Evolutionary conservation across 2,797 vertebrate species (phyloP).

Genomic region (Ispidina lecontei): DNA sequence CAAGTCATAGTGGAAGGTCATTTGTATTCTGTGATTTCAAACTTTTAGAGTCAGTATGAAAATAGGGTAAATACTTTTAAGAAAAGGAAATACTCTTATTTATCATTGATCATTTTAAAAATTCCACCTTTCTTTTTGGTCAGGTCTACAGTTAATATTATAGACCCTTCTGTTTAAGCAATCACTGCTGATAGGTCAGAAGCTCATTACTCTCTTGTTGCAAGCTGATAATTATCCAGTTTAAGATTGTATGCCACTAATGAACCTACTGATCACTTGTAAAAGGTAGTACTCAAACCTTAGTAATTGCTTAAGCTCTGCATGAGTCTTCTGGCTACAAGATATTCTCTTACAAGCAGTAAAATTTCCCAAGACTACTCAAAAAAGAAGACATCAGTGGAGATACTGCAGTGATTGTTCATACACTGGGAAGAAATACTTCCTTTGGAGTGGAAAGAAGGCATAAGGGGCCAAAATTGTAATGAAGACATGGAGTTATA

Average conservation of each 20-base stretch:
- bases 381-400: background rate
- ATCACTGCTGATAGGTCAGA: background rate
- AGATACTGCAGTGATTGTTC: background rate
- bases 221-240: background rate
- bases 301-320: background rate
- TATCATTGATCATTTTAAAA: background rate
- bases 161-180: background rate
- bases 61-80: background rate
- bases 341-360: background rate
- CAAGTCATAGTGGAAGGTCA: background rate
- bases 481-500: slow-evolving; percentile 61
- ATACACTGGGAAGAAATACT: background rate
- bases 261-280: background rate
- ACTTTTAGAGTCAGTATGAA: background rate
- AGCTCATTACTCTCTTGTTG: background rate
- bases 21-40: background rate
- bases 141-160: background rate
- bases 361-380: background rate
- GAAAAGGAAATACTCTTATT: background rate
- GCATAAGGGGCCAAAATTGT: slow-evolving; percentile 63
- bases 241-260: background rate
- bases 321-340: background rate
- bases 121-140: background rate
- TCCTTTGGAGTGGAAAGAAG: slow-evolving; percentile 50
- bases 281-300: background rate